Base-by-base conservation (phyloP, 2,113 vertebrate genomes). In the Chamaea fasciata region DNA sequence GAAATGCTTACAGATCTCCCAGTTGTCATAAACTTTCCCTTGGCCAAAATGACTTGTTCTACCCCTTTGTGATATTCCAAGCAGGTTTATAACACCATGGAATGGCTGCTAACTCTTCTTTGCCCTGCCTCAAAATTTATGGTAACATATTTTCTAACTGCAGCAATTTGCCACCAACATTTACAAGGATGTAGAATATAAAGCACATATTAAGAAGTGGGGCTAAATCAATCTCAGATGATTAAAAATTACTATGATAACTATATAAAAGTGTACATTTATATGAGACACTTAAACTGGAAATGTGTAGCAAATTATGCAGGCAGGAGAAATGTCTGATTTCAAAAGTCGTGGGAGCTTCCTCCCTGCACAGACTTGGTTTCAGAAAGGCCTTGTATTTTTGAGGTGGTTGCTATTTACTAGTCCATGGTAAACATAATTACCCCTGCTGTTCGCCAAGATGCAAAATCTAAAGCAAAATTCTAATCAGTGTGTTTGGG, bases 91-190 rank as follows among this genome's bases (percentile, higher is more conserved):
- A 81, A 55, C 15, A 62, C 9, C 27, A 37, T 19, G 15, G 41
- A 95, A 91, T 42, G 74, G 63, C 62, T 85, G 73, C 55, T 80
- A 93, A 83, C 10, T 31, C 37, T 75, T 96, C 42, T 81, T 87
- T 87, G 49, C 55, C 50, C 65, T 81, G 31, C 35, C 63, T 74
- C 55, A 94, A 91, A 95, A 95, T 92, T 89, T 94, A 95, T 79
- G 41, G 24, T 20, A 94, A 63, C 7, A 8, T 87, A 77, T 78
- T 95, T 95, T 94, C 49, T 91, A 96, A 87, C 81, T 75, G 83
- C 31, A 91, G 35, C 21, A 80, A 78, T 95, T 96, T 96, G 37
- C 85, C 62, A 82, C 87, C 77, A 85, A 46, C 8, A 1, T 80
- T 90, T 77, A 87, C 86, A 93, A 90, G 46, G 7, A 69, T 57